Percentiles rank a stretch among this genome's conserved stretches.
These are phyloP conservation scores for Anomalospiza imberbis DNA, from an alignment of 2,797 vertebrate species.

Conservation along the genomic window DNA sequence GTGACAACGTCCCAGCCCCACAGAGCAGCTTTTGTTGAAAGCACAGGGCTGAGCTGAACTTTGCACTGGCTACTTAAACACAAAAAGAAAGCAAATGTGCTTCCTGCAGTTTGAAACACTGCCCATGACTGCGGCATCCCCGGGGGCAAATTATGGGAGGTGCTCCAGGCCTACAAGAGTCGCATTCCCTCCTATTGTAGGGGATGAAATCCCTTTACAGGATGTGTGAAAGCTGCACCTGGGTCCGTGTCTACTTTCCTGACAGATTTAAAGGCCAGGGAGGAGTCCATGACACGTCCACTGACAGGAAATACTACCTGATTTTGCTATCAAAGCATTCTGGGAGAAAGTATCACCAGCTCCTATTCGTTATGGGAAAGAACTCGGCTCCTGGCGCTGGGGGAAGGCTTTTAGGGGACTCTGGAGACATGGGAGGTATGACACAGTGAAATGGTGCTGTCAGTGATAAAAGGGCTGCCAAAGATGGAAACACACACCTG, in stretches of 20 bases:
- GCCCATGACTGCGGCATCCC: slow-evolving; percentile 7
- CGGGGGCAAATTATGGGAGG: slow-evolving; percentile 38
- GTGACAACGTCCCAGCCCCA: background rate
- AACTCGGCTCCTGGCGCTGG: background rate
- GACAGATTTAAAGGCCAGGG: slow-evolving; percentile 66
- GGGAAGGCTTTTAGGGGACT: background rate
- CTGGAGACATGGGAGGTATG: background rate
- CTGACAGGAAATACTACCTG: slow-evolving; percentile 50
- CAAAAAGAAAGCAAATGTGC: slow-evolving; percentile 41
- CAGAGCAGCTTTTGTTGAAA: slow-evolving; percentile 37
- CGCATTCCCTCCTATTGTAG: slow-evolving; percentile 25
- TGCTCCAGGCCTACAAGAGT: slow-evolving; percentile 39
- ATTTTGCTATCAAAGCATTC: slow-evolving; percentile 40
- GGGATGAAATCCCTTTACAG: slow-evolving; percentile 59
- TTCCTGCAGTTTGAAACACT: slow-evolving; percentile 51
- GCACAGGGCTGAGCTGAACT: slow-evolving; percentile 36
- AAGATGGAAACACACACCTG: background rate
- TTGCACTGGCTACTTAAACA: slow-evolving; percentile 38
- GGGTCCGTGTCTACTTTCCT: slow-evolving; percentile 35
- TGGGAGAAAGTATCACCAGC: background rate
- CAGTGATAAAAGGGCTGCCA: background rate
- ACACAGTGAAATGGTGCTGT: background rate
- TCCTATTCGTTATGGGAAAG: background rate
- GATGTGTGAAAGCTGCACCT: slow-evolving; percentile 64
- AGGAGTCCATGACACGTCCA: slow-evolving; percentile 30